These are phyloP conservation scores for Azorinus chamasolen DNA, from an alignment of 2,888 invertebrate species.

Conservation along the genomic window DNA sequence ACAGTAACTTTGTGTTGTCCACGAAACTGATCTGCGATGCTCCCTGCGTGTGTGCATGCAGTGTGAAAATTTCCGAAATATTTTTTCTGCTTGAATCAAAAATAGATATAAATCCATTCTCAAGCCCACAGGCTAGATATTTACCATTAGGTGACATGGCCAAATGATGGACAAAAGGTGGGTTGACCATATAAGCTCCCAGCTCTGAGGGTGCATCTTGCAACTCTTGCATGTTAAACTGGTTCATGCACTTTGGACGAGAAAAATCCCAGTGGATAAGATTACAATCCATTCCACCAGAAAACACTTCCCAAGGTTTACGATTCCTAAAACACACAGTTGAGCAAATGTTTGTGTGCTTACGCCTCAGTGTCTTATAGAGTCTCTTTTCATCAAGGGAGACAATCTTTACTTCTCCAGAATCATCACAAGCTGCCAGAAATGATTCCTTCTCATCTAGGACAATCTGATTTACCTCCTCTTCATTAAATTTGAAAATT, in stretches of 20 bases:
- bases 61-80: constrained; percentile 72
- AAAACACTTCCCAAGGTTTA: constrained; percentile 81
- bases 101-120: constrained; percentile 82
- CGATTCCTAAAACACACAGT: constrained; percentile 80
- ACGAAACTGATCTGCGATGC: constrained; percentile 84
- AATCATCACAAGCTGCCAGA: constrained; percentile 84
- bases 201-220: constrained; percentile 72
- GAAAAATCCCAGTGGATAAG: constrained; percentile 85
- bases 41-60: constrained; percentile 83
- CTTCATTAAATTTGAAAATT: constrained; percentile 77
- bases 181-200: constrained; percentile 82
- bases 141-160: constrained; percentile 72
- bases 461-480: constrained; percentile 83
- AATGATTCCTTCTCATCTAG: constrained; percentile 81
- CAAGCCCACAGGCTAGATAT: constrained; percentile 81
- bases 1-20: constrained; percentile 71
- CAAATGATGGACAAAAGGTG: constrained; percentile 83
- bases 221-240: constrained; percentile 83
- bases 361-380: constrained; percentile 81
- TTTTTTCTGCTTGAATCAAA: constrained; percentile 79
- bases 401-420: constrained; percentile 83
- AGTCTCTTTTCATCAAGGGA: constrained; percentile 79
- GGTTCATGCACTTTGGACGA: constrained; percentile 77
- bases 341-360: constrained; percentile 85
- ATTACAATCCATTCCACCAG: constrained; percentile 83